These are phyloP conservation scores for Margarornis squamiger DNA, from an alignment of 2,797 vertebrate genomes.

Conservation along the genomic window DNA sequence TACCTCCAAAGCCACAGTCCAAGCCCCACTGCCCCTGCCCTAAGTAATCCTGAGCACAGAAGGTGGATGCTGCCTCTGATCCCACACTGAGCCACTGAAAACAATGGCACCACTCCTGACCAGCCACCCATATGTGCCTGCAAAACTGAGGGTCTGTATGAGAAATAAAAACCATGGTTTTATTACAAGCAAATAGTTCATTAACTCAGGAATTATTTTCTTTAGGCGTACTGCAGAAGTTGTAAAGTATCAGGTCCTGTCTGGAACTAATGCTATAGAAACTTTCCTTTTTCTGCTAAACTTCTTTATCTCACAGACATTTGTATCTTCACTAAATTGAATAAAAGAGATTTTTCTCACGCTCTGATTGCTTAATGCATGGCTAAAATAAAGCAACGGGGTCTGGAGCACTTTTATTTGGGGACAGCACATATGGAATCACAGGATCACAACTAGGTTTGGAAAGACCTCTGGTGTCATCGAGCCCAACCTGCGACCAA, in stretches of 20 bases:
- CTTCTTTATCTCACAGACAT: too few relatives aligned
- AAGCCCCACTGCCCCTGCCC: too few relatives aligned
- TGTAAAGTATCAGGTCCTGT: too few relatives aligned
- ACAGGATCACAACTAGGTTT: neutral
- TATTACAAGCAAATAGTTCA: too few relatives aligned
- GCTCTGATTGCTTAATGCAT: accelerated
- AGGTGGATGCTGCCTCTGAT: neutral
- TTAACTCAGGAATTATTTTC: too few relatives aligned
- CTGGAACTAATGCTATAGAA: too few relatives aligned
- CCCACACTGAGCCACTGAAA: neutral
- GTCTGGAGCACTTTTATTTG: neutral
- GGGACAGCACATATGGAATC: neutral
- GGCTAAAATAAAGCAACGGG: accelerated
- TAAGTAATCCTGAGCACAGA: neutral
- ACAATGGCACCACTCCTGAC: accelerated
- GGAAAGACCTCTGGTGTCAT: neutral
- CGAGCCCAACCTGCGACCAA: neutral
- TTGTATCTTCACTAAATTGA: too few relatives aligned
- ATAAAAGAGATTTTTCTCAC: too few relatives aligned
- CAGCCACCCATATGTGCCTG: accelerated
- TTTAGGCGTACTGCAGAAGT: too few relatives aligned
- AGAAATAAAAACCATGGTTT: too few relatives aligned
- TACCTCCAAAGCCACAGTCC: accelerated
- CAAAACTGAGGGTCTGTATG: neutral
- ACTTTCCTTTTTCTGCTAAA: too few relatives aligned